Percentiles rank a stretch among this genome's conserved stretches.
These are phyloP conservation scores for Sarcophaga subvicina DNA, from an alignment of 2,888 invertebrate species.

Conservation along the genomic window DNA sequence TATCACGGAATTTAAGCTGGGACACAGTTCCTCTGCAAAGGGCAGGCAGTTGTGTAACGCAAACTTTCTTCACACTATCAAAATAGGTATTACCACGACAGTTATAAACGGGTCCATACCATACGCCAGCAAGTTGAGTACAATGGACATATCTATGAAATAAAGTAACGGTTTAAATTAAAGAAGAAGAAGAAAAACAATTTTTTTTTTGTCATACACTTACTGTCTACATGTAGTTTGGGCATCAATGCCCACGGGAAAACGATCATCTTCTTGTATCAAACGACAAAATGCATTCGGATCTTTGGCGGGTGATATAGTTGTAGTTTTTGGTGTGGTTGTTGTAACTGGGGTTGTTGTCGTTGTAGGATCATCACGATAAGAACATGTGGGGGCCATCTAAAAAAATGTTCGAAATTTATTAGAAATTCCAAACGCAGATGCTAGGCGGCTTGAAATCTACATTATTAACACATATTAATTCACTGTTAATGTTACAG, in stretches of 20 bases:
- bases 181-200: neutral
- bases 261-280: slow-evolving; percentile 47
- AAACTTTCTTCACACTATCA: slow-evolving; percentile 38
- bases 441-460: neutral
- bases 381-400: slow-evolving; percentile 67
- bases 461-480: slow-evolving; percentile 67
- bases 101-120: slow-evolving; percentile 65
- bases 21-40: slow-evolving; percentile 10
- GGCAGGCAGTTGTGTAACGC: slow-evolving; percentile 21
- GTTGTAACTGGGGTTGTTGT: slow-evolving; percentile 18
- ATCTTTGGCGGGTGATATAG: slow-evolving; percentile 45
- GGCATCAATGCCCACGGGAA: slow-evolving; percentile 49
- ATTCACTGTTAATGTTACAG: slow-evolving; percentile 64
- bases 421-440: neutral
- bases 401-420: neutral
- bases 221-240: slow-evolving; percentile 60
- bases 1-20: slow-evolving; percentile 34
- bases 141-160: slow-evolving; percentile 54
- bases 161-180: neutral
- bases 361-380: slow-evolving; percentile 49
- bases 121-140: neutral
- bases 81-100: slow-evolving; percentile 55
- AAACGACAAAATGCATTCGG: slow-evolving; percentile 47
- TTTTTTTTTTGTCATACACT: neutral
- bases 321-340: slow-evolving; percentile 41